A percentile compares a stretch with the other conserved stretches of the same genome.
phyloP scores from a whole-genome alignment of 1,140 invertebrate species.

The Caenorhabditis brenneri region DNA sequence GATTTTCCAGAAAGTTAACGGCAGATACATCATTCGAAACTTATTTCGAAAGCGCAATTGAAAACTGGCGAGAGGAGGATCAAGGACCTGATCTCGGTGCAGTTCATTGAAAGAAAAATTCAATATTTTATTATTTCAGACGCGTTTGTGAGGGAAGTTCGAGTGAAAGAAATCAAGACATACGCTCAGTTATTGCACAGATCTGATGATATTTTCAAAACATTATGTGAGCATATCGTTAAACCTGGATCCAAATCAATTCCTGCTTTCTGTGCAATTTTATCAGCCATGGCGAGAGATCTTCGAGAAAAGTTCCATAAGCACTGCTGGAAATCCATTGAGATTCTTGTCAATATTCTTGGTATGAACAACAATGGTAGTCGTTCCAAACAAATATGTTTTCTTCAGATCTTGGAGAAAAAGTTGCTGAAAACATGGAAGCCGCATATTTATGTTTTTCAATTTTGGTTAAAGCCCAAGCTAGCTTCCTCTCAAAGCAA shows the following conservation, averaged over 20 bases:
- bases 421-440: conserved; percentile 33
- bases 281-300: conserved; percentile 57
- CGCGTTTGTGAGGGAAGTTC: conserved; percentile 58
- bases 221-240: conserved; percentile 45
- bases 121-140: conserved; percentile 51
- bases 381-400: neutral
- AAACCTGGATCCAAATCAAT: conserved; percentile 36
- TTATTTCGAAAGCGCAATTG: conserved; percentile 1
- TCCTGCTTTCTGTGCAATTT: conserved; percentile 48
- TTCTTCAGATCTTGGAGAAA: conserved; percentile 43
- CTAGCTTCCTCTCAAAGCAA: conserved; percentile 41
- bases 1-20: conserved; percentile 3
- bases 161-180: conserved; percentile 49
- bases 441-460: conserved; percentile 43
- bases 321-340: conserved; percentile 58
- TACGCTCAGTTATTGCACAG: conserved; percentile 61
- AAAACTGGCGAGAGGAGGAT: neutral
- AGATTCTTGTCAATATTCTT: conserved; percentile 57
- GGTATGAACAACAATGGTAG: neutral
- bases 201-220: conserved; percentile 30
- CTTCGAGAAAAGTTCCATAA: conserved; percentile 58
- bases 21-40: neutral
- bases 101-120: neutral
- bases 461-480: conserved; percentile 48
- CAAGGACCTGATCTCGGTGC: neutral